Evolutionary conservation across 2,888 invertebrate species (phyloP), one percentile per base, ranked within the genome.

Genomic region (Caenorhabditis macrosperma): DNA sequence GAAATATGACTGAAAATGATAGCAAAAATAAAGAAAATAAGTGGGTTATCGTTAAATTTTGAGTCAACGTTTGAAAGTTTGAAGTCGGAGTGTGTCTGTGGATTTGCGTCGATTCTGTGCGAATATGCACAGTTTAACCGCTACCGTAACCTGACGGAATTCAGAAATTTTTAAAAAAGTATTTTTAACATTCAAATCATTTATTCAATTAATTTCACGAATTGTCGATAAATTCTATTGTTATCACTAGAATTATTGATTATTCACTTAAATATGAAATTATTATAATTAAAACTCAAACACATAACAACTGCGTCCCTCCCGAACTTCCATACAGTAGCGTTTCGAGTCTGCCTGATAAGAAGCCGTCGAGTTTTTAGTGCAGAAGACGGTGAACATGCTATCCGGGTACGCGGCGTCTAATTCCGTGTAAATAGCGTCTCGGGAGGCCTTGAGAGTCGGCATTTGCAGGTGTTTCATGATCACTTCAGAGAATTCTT

Each of bases 321-420:
- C 26, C 1, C 26, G 6, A 12, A 48, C 67, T 38, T 78, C 78
- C 66, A 78, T 61, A 54, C 78, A 67, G 28, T 66, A 71, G 44
- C 69, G 60, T 12, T 59, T 61, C 4, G 81, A 66, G 17, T 83
- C 79, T 5, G 83, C 83, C 67, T 83, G 81, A 60, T 79, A 83
- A n/a, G 78, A 79, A 28, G 77, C 64, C 1, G 81, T 74, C 0
- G 78, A 75, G 48, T 83, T 81, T 22, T 54, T 52, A 3, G 72
- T 44, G 26, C 83, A 83, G 9, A 83, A 67, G 2, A 83, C 83
- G 1, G 83, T 83, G 57, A 83, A 79, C 41, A 75, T 12, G 6
- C 68, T 78, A 5, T 83, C 83, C 24, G 83, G 83, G 60, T 77
- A 83, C 3, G 68, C 67, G 2, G 81, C 74, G 24, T 81, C 79